Conservation (phyloP, 2,797 vertebrate genomes). For the Antrozous pallidus region DNA sequence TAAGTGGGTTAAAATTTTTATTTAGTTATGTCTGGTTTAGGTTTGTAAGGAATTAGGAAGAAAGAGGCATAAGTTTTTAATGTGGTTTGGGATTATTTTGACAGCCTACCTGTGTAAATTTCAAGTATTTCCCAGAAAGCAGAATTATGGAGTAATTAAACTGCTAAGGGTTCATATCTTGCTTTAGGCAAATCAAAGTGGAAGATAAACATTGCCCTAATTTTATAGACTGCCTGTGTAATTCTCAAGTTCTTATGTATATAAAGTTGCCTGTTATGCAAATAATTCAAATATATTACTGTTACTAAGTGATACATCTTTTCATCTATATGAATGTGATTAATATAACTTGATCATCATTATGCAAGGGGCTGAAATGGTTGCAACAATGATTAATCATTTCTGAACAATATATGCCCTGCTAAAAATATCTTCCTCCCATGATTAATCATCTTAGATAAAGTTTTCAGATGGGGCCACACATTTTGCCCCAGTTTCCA, state of each 20-base stretch:
- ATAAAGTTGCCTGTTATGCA: constrained; percentile 79
- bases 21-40: constrained; percentile 8
- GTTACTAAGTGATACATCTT: constrained; percentile 77
- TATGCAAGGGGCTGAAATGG: constrained; percentile 77
- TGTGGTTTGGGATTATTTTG: constrained; percentile 33
- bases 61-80: constrained; percentile 4
- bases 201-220: constrained; percentile 36
- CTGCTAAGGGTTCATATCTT: constrained; percentile 46
- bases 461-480: constrained; percentile 78
- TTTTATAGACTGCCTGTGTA: constrained; percentile 44
- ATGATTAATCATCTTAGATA: constrained; percentile 83
- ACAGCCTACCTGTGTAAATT: constrained; percentile 28
- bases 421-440: constrained; percentile 77
- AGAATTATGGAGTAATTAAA: constrained; percentile 31
- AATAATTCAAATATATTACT: constrained; percentile 79
- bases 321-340: constrained; percentile 82
- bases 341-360: constrained; percentile 81
- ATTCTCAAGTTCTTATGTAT: constrained; percentile 71
- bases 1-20: constrained; percentile 22
- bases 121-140: constrained; percentile 36
- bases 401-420: constrained; percentile 79
- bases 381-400: constrained; percentile 83
- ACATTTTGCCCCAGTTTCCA: constrained; percentile 71
- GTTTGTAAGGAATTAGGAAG: constrained; percentile 18
- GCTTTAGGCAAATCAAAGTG: constrained; percentile 31